Evolutionary conservation across 1,140 invertebrate genomes (phyloP), one percentile per base, ranked within the genome.

Genomic region (Lucilia sericata): DNA sequence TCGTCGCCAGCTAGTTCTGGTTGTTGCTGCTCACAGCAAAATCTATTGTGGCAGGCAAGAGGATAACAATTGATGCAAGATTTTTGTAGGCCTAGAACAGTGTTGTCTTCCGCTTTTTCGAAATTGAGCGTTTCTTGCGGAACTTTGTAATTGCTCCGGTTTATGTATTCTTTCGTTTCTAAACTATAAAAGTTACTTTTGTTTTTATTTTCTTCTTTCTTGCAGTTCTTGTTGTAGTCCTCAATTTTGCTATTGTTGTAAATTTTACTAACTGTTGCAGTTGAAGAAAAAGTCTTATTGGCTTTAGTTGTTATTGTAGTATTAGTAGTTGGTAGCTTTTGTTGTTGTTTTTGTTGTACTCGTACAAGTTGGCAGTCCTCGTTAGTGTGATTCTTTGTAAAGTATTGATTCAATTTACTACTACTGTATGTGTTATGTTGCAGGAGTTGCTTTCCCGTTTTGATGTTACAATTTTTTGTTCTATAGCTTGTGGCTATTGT

Each of bases 391-490:
- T 78, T 36, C 30, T 81, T 76, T 82, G 34, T 21, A 30, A 34
- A 21, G 21, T 80, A 36, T 12, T 82, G 83, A 25, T 82, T 84
- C 36, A 65, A 84, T 60, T 84, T 86, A 82, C 85, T n/a, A n/a
- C n/a, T 30, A 30, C 25, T 30, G 25, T 30, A 30, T 30, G 25
- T 86, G 87, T 85, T 86, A 21, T 70, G 2, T 19, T 70, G 65
- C 7, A 25, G n/a, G n/a, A n/a, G 55, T 60, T 60, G 14, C 8
- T 70, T 70, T 19, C n/a, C 65, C n/a, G n/a, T n/a, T 19, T 84
- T 81, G 87, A 86, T 83, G 76, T 87, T 85, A 84, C 86, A 86
- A 84, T 88, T 85, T 85, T 87, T 86, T 21, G 65, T 70, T 21
- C 8, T 42, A 42, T 55, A 55, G 13, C 51, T 55, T 7, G 55